Evolutionary conservation across 2,888 invertebrate genomes (phyloP), one percentile per base, ranked within the genome.

Genomic region (Selenia dentaria): DNA sequence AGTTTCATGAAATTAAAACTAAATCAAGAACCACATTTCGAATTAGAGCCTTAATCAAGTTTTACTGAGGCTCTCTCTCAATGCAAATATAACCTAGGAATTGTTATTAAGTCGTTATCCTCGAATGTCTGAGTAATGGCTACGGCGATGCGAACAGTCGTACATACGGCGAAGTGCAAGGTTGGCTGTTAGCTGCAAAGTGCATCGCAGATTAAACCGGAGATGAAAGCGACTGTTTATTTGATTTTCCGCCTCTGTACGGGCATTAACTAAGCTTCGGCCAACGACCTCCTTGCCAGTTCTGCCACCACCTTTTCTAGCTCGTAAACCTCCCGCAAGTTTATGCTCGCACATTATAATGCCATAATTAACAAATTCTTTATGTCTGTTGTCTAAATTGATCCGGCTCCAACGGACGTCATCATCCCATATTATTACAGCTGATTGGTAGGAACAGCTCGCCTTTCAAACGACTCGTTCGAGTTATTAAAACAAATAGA

Each of bases 201-300:
- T 83, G 83, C 86, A 87, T 83, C 75, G 73, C 71, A 75, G 79
- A 84, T 56, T 84, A 82, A 79, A 80, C 78, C 80, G 77, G 79
- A 85, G 84, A 88, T 86, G 85, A 85, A 84, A 82, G 83, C 78
- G 74, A 70, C 70, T 86, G 85, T 87, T 87, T 87, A 87, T 87
- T 86, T 84, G 85, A 83, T 84, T 83, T 84, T 82, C 78, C 74
- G 77, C 75, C 67, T 65, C 41, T 50, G 65, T 77, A 71, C 74
- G 65, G 70, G 68, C 74, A 79, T 79, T 79, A 80, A 80, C 79
- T 73, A 78, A 79, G 70, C 70, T 51, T 63, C 62, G 83, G 76
- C 54, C 79, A 66, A 69, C 69, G 79, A 83, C 76, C 85, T 68
- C 55, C 54, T 28, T 28, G 28, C 33, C 47, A 20, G 41, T 36